phyloP scores from a whole-genome alignment of 1,140 invertebrate genomes.

The Drosophila prosaltans region DNA sequence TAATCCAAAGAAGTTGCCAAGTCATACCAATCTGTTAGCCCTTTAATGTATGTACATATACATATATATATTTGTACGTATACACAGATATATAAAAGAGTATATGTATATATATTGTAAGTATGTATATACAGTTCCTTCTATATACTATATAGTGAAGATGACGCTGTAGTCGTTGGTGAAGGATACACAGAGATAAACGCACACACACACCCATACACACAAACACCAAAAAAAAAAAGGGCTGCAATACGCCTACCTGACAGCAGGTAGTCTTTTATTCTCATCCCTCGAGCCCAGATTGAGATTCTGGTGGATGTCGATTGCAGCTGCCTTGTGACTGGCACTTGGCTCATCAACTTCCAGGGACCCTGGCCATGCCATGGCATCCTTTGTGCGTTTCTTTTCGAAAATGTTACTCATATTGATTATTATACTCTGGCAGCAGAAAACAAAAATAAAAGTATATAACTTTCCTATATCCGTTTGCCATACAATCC shows the following conservation, averaged over 20 bases:
- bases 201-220: neutral
- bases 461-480: neutral
- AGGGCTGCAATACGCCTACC: constrained; percentile 67
- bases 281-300: constrained; percentile 28
- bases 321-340: constrained; percentile 64
- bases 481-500: neutral
- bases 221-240: constrained; percentile 37
- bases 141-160: constrained; percentile 33
- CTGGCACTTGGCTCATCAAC: constrained; percentile 64
- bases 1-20: constrained; percentile 52
- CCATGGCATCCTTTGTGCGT: constrained; percentile 59
- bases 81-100: constrained; percentile 8
- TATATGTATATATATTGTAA: constrained; percentile 20
- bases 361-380: constrained; percentile 32
- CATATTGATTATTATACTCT: constrained; percentile 65
- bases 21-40: constrained; percentile 54
- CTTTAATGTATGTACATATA: constrained; percentile 40
- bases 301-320: constrained; percentile 23
- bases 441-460: neutral
- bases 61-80: too few species aligned
- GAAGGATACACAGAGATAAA: constrained; percentile 55
- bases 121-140: constrained; percentile 29
- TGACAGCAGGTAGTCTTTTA: constrained; percentile 63
- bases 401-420: constrained; percentile 72
- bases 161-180: constrained; percentile 58